These are phyloP conservation scores for Seriola rivoliana DNA, from an alignment of 2,113 vertebrate genomes.

Conservation along the genomic window DNA sequence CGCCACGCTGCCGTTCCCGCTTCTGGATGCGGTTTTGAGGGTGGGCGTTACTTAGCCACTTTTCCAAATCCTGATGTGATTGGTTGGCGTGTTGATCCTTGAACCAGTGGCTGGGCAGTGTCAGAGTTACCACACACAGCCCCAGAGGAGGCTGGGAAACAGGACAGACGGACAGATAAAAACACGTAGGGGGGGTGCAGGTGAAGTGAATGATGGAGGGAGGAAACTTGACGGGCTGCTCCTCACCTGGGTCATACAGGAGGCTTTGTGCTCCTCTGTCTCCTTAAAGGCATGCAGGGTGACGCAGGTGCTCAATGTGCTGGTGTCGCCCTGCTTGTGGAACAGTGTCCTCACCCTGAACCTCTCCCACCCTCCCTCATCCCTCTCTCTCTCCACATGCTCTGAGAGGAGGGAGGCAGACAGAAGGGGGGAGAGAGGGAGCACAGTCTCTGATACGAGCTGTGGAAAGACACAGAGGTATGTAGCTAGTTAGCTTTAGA, in stretches of 20 bases:
- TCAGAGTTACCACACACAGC: conserved; percentile 77
- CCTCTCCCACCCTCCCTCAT: conserved; percentile 41
- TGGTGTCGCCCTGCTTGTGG: conserved; percentile 62
- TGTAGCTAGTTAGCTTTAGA: not conserved
- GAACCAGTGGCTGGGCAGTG: conserved; percentile 76
- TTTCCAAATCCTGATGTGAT: conserved; percentile 31
- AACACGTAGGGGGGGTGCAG: not conserved
- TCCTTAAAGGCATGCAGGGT: conserved; percentile 83
- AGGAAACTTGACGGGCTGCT: not conserved
- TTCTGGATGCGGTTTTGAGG: conserved; percentile 41
- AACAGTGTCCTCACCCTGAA: conserved; percentile 77
- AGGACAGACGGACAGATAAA: not conserved
- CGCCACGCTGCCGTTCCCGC: not conserved
- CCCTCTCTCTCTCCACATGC: conserved; percentile 62
- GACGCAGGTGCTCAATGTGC: conserved; percentile 68
- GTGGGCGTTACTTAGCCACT: conserved; percentile 12
- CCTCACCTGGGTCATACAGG: conserved; percentile 78
- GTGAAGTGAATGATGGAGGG: not conserved
- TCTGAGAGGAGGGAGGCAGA: conserved; percentile 78
- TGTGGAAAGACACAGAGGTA: conserved; percentile 43
- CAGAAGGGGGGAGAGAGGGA: conserved; percentile 57
- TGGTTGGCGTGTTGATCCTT: conserved; percentile 21
- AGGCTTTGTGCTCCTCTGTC: conserved; percentile 79
- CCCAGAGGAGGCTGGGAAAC: conserved; percentile 77
- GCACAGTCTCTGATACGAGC: conserved; percentile 70